Conservation (phyloP, 2,888 invertebrate species). For the Pharmacophagus antenor region DNA sequence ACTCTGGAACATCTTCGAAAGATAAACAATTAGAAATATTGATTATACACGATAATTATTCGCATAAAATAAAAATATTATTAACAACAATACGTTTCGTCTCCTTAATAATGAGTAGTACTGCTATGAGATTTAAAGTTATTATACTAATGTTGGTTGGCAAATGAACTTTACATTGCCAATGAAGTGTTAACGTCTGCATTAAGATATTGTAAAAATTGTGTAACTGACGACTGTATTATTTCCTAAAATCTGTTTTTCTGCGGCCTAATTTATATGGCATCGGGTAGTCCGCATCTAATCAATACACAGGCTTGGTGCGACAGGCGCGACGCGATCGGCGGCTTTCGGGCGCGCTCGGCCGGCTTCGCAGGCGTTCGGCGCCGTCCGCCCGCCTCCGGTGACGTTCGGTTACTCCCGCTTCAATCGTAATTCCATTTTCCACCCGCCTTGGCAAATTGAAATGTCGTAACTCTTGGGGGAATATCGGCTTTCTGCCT, state of each 20-base stretch:
- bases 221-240: constrained; percentile 25
- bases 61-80: too few relatives aligned
- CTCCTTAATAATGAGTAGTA: too few relatives aligned
- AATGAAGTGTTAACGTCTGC: constrained; percentile 12
- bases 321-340: constrained; percentile 66
- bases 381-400: constrained; percentile 47
- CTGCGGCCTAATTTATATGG: constrained; percentile 80
- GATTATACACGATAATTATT: too few relatives aligned
- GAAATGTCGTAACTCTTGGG: constrained; percentile 82
- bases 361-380: constrained; percentile 47
- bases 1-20: neutral
- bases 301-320: constrained; percentile 77
- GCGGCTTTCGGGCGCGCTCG: constrained; percentile 56
- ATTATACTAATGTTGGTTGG: too few relatives aligned
- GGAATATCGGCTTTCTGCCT: constrained; percentile 81
- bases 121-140: too few relatives aligned
- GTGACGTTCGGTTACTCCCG: constrained; percentile 67
- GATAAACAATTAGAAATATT: too few relatives aligned
- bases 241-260: constrained; percentile 60
- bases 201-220: constrained; percentile 2
- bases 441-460: constrained; percentile 82
- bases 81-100: too few relatives aligned
- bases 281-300: constrained; percentile 80
- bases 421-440: constrained; percentile 82
- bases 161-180: too few relatives aligned